phyloP scores from a whole-genome alignment of 2,797 vertebrate species.

The Smutsia temminckii region DNA sequence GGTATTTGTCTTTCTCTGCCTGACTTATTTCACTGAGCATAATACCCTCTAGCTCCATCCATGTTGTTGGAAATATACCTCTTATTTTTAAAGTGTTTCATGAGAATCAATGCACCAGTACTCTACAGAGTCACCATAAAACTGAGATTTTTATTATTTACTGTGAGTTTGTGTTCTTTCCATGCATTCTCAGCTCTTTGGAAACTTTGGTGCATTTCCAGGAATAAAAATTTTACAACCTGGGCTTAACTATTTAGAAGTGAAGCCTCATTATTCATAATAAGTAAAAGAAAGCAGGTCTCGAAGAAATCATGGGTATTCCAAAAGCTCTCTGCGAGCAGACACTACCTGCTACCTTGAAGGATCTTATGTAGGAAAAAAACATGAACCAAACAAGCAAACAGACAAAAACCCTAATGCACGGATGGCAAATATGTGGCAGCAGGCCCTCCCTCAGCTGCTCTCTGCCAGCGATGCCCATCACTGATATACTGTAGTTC shows the following conservation, averaged over 20 bases:
- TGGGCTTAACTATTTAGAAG: neutral
- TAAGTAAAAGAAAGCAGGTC: neutral
- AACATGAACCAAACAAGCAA: neutral
- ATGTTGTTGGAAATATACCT: neutral
- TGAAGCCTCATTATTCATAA: neutral
- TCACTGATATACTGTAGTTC: fast-evolving
- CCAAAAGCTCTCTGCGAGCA: neutral
- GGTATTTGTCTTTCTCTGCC: no score
- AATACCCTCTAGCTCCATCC: no score
- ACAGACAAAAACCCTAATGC: neutral
- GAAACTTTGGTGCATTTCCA: neutral
- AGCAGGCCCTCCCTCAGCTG: fast-evolving
- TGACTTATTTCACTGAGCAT: no score
- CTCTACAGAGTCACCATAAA: neutral
- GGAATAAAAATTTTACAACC: neutral
- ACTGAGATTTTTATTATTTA: neutral
- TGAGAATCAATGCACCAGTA: neutral
- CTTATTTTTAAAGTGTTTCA: constrained; percentile 30
- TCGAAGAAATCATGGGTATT: neutral
- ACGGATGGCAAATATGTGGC: no score
- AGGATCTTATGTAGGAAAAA: neutral
- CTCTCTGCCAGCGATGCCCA: fast-evolving
- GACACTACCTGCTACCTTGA: neutral
- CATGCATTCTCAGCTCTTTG: neutral
- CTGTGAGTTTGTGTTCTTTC: neutral